Evolutionary conservation across 2,888 invertebrate species (phyloP).

Genomic region (Hirudinaria manillensis): DNA sequence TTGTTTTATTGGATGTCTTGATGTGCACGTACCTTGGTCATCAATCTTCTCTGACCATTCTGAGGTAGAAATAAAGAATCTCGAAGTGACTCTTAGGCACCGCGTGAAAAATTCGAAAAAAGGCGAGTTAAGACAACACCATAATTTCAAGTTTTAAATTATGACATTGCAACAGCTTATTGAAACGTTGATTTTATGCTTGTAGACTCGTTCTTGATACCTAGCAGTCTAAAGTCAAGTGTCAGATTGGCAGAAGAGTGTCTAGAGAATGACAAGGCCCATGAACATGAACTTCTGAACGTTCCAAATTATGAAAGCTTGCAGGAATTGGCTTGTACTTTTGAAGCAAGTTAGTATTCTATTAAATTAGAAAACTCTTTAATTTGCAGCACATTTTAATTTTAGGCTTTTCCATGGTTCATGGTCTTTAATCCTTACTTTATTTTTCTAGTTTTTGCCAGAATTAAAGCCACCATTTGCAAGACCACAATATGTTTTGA

Average conservation of each 20-base stretch:
- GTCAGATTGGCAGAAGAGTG: conserved; percentile 69
- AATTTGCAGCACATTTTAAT: background rate
- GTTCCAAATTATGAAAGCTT: conserved; percentile 12
- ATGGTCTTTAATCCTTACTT: background rate
- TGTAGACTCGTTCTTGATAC: too few relatives aligned
- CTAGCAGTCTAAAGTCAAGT: conserved; percentile 66
- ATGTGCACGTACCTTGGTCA: conserved; percentile 3
- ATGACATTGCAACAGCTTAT: too few relatives aligned
- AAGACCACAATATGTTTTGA: conserved; percentile 6
- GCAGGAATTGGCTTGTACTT: conserved; percentile 20
- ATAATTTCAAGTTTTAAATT: too few relatives aligned
- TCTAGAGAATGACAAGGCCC: conserved; percentile 14
- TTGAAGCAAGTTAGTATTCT: conserved; percentile 14
- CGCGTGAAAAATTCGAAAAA: too few relatives aligned
- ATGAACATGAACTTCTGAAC: background rate
- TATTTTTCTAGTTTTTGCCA: conserved; percentile 18
- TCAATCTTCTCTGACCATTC: conserved; percentile 22
- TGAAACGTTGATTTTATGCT: too few relatives aligned
- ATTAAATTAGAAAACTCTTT: too few relatives aligned
- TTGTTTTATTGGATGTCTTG: conserved; percentile 17
- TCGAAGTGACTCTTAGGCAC: conserved; percentile 21
- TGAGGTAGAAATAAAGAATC: conserved; percentile 9
- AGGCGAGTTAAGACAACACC: too few relatives aligned
- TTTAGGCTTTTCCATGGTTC: background rate
- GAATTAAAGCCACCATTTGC: background rate